These are phyloP conservation scores for Edolisoma coerulescens DNA, from an alignment of 2,113 vertebrate species.

Conservation along the genomic window DNA sequence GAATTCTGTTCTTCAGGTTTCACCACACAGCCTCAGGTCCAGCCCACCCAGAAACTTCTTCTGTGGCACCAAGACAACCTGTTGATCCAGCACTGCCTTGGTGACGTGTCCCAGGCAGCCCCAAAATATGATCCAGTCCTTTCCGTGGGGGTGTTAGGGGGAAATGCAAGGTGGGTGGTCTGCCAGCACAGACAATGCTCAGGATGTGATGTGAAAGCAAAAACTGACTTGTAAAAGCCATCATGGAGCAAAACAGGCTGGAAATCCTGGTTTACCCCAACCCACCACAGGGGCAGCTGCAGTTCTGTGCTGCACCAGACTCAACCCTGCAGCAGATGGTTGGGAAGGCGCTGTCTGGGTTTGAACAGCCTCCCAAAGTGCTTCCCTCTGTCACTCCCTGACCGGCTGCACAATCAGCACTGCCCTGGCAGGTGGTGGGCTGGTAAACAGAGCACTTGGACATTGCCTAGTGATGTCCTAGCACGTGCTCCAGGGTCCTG, in stretches of 20 bases:
- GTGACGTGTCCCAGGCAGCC: not conserved
- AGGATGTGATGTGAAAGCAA: not conserved
- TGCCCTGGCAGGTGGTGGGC: not conserved
- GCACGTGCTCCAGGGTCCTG: not conserved
- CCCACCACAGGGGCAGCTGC: not conserved
- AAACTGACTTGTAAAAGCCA: not conserved
- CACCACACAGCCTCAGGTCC: accelerated
- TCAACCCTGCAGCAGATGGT: not conserved
- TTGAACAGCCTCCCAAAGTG: not conserved
- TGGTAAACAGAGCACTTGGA: slow-evolving; percentile 39
- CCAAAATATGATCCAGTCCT: not conserved
- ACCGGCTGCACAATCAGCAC: not conserved
- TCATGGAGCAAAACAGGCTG: not conserved
- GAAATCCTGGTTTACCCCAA: not conserved
- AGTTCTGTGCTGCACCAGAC: not conserved
- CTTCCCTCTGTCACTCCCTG: not conserved
- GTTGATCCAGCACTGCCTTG: not conserved
- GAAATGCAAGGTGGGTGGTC: not conserved
- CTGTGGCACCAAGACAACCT: not conserved
- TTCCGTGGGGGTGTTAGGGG: not conserved
- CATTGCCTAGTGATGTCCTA: not conserved
- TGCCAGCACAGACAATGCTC: accelerated
- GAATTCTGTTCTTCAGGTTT: not conserved
- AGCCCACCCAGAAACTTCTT: not conserved
- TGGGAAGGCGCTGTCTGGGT: not conserved